Evolutionary conservation across 1,140 invertebrate species (phyloP).

Genomic region (Macrobrachium nipponense): DNA sequence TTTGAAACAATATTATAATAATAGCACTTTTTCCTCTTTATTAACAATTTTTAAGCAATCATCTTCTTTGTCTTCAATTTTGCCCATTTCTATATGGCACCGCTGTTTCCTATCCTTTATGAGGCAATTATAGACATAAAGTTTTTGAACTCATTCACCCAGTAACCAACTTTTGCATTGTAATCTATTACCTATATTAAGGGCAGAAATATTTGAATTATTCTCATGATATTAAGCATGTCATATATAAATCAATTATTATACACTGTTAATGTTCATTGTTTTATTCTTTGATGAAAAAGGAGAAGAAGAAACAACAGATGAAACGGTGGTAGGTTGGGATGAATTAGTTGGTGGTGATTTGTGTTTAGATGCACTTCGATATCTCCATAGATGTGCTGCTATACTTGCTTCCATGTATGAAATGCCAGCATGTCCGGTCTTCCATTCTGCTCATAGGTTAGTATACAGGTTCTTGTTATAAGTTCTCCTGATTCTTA

Average conservation of each 20-base stretch:
- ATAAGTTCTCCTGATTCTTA: not conserved
- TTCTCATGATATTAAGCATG: not conserved
- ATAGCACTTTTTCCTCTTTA: no score
- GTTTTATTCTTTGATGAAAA: not conserved
- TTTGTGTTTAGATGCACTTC: constrained; percentile 86
- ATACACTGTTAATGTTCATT: not conserved
- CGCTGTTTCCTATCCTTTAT: no score
- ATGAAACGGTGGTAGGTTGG: constrained; percentile 65
- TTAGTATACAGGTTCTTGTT: constrained; percentile 63
- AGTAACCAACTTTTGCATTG: no score
- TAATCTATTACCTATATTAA: no score
- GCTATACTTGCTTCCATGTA: constrained; percentile 91
- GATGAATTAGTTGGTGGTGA: constrained; percentile 68
- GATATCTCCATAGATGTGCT: constrained; percentile 86
- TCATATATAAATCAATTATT: not conserved
- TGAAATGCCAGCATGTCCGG: constrained; percentile 92
- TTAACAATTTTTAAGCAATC: no score
- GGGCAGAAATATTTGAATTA: no score
- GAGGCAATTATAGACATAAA: no score
- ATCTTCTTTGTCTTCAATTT: no score
- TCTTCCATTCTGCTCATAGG: constrained; percentile 88
- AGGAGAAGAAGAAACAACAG: constrained; percentile 68
- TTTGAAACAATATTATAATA: no score
- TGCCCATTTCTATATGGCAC: no score
- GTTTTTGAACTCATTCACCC: no score